phyloP scores from a whole-genome alignment of 2,888 invertebrate species.

The Erebia palarica region DNA sequence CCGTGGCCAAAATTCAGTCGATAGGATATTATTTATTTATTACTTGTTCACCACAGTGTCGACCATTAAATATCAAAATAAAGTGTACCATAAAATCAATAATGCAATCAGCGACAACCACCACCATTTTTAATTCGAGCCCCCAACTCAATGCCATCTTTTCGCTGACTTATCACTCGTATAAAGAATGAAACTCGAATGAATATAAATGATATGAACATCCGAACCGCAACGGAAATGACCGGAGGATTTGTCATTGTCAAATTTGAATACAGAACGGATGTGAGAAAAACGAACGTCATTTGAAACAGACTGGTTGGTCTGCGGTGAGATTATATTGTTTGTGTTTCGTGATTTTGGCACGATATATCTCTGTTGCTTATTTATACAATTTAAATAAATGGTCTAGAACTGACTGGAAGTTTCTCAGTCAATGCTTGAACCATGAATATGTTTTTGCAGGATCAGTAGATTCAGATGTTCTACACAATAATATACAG shows the following conservation, averaged over 20 bases:
- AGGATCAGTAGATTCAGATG: no score
- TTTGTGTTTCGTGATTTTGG: slow-evolving; percentile 34
- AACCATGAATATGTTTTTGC: no score
- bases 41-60: no score
- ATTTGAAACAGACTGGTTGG: slow-evolving; percentile 59
- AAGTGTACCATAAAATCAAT: background rate
- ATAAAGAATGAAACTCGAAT: slow-evolving; percentile 66
- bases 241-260: slow-evolving; percentile 77
- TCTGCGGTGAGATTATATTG: slow-evolving; percentile 41
- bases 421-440: background rate
- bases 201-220: slow-evolving; percentile 77
- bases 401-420: background rate
- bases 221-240: slow-evolving; percentile 75
- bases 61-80: background rate
- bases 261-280: slow-evolving; percentile 78
- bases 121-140: slow-evolving; percentile 55
- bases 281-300: slow-evolving; percentile 76
- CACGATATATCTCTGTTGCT: slow-evolving; percentile 6
- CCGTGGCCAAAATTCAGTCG: no score
- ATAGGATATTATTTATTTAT: no score
- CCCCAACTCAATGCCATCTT: slow-evolving; percentile 58
- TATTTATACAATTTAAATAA: background rate
- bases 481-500: no score
- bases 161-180: slow-evolving; percentile 59
- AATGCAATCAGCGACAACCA: background rate